A percentile compares a stretch with the other conserved stretches of the same genome.
phyloP scores from a whole-genome alignment of 2,888 invertebrate species.

The Antheraea yamamai region DNA sequence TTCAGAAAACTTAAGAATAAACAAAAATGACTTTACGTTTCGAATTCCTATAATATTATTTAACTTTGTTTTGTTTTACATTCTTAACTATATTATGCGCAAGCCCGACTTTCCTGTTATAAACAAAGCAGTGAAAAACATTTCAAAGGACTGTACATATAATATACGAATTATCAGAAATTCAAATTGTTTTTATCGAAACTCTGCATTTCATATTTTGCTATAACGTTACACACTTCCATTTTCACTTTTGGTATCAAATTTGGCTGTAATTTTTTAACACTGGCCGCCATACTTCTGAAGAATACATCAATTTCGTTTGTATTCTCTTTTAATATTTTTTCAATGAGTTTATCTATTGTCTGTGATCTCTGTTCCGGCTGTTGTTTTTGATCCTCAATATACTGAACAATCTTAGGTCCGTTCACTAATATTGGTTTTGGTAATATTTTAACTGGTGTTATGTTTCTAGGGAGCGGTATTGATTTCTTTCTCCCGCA shows the following conservation, averaged over 20 bases:
- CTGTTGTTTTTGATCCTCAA: conserved; percentile 62
- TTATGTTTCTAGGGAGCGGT: conserved; percentile 56
- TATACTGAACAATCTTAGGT: conserved; percentile 63
- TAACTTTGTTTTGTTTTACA: no score
- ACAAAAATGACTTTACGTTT: no score
- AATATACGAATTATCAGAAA: conserved; percentile 22
- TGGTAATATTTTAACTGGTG: conserved; percentile 73
- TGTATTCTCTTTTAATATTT: conserved; percentile 71
- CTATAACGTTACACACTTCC: conserved; percentile 79
- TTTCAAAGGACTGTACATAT: neutral
- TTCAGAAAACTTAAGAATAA: no score
- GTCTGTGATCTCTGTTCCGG: conserved; percentile 62
- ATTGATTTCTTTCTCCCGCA: conserved; percentile 63
- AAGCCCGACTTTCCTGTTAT: no score
- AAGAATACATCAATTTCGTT: conserved; percentile 78
- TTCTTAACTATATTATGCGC: no score
- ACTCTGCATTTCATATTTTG: conserved; percentile 78
- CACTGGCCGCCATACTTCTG: conserved; percentile 76
- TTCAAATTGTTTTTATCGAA: conserved; percentile 60
- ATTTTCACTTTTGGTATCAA: conserved; percentile 77
- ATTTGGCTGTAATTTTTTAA: conserved; percentile 74
- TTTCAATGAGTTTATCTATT: conserved; percentile 73
- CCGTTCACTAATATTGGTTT: conserved; percentile 67
- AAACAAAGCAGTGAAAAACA: neutral
- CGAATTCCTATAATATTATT: no score